Evolutionary conservation across 2,113 vertebrate species (phyloP).

Genomic region (Irena cyanogastra): DNA sequence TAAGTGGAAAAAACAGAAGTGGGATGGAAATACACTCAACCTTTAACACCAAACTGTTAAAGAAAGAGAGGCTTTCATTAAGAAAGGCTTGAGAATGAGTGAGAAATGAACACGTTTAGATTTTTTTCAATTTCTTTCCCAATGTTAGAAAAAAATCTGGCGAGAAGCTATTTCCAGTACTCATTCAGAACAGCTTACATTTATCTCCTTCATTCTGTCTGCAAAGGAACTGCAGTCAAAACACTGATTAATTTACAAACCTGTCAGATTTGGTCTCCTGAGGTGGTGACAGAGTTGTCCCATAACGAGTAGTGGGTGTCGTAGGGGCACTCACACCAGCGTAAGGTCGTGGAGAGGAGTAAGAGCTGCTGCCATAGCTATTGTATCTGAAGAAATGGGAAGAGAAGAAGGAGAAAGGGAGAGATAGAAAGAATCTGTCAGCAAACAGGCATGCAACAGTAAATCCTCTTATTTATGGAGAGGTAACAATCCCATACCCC

Average conservation of each 20-base stretch:
- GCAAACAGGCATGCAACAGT: not conserved
- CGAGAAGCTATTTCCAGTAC: not conserved
- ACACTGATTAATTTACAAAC: constrained; percentile 57
- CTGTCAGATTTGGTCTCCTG: constrained; percentile 81
- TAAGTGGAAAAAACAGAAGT: not conserved
- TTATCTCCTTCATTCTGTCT: not conserved
- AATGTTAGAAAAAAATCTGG: not conserved
- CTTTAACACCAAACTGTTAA: not conserved
- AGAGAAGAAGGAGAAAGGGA: not conserved
- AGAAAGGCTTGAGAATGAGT: not conserved
- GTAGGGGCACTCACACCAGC: constrained; percentile 62
- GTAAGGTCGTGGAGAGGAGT: constrained; percentile 70
- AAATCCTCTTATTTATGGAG: not conserved
- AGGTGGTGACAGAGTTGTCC: constrained; percentile 57
- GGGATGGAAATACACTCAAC: not conserved
- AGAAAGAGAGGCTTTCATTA: no score
- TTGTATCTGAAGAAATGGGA: constrained; percentile 71
- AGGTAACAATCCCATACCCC: not conserved
- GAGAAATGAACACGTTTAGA: not conserved
- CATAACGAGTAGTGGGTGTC: constrained; percentile 66
- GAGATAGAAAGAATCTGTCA: constrained; percentile 7
- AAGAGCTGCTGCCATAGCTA: constrained; percentile 71
- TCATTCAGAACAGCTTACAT: not conserved
- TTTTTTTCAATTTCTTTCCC: not conserved
- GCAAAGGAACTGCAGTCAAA: not conserved